Evolutionary conservation across 2,113 vertebrate species (phyloP), one percentile per base, ranked within the genome.

Genomic region (Oophaga pumilio): DNA sequence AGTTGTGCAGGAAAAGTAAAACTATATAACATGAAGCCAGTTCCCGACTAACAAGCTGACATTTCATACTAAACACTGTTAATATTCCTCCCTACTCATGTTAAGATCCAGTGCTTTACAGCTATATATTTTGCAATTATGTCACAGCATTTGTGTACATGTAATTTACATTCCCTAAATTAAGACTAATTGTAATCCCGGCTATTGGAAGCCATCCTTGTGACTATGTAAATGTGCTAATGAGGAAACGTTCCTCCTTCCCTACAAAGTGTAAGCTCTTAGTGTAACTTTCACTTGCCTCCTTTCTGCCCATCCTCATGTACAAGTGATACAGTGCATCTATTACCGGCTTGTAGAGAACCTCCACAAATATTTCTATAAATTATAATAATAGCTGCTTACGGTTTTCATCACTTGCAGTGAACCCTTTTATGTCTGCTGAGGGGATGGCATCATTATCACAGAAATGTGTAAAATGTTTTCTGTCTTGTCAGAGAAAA

Each of bases 391-490:
- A 59, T 59, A 78, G 24, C 26, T 80, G 53, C 77, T 79, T 33
- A 56, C 17, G 20, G 52, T 59, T 26, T 79, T 59, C 77, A 79
- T 79, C 77, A 79, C 24, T 59, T 28, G 56, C 77, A 59, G 77
- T 33, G 26, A 60, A 80, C n/a, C 43, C 53, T 80, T 80, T 80
- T 8, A 80, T 80, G 77, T 80, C n/a, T 80, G 24, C 77, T 4
- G 56, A 60, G 77, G 57, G 77, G 56, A 74, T 60, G 56, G 77
- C 77, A 80, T 80, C 77, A 80, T 80, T 80, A 80, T 80, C 77
- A 80, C 77, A 80, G 77, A 56, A 60, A 52, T 56, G 76, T 56
- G 22, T 24, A 24, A 74, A 74, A 77, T 77, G 76, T 79, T 33
- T 33, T 26, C 77, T 28, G 56, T 80, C 52, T 57, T 33, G 15